phyloP scores from a whole-genome alignment of 1,140 invertebrate species.

The Globodera rostochiensis region DNA sequence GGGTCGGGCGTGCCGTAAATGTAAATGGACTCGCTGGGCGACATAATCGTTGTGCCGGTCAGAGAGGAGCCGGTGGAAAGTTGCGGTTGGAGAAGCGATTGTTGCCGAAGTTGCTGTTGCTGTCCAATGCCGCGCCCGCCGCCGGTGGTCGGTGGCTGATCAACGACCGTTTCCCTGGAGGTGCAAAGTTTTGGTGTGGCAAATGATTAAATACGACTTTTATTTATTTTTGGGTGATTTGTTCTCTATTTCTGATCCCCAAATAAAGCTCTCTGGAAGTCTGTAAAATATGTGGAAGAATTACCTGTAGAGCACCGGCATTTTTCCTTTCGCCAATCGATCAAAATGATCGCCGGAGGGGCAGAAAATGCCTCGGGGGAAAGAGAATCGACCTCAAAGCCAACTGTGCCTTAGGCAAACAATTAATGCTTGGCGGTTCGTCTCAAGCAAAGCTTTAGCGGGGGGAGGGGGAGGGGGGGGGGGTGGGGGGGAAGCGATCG shows the following conservation, averaged over 20 bases:
- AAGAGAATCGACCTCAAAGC: neutral
- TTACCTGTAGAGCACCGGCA: constrained; percentile 8
- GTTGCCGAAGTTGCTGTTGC: constrained; percentile 19
- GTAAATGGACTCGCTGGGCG: neutral
- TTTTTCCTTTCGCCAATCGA: neutral
- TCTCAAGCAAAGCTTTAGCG: neutral
- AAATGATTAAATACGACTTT: neutral
- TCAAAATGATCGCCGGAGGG: neutral
- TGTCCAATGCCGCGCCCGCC: neutral
- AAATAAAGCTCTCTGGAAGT: too few species aligned
- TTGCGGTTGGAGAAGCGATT: constrained; percentile 9
- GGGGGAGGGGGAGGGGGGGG: too few species aligned
- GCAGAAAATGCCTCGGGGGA: neutral
- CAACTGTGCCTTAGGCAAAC: neutral
- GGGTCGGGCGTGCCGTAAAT: neutral
- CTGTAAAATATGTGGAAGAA: neutral
- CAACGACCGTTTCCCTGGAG: neutral
- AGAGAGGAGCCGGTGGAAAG: neutral
- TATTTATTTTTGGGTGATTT: too few species aligned
- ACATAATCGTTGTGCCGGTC: constrained; percentile 4
- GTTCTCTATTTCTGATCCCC: too few species aligned
- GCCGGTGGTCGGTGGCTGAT: neutral
- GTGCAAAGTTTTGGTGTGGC: neutral
- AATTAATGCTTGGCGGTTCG: neutral
- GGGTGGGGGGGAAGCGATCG: neutral